Evolutionary conservation across 2,113 vertebrate species (phyloP).

Genomic region (Cavia aperea): DNA sequence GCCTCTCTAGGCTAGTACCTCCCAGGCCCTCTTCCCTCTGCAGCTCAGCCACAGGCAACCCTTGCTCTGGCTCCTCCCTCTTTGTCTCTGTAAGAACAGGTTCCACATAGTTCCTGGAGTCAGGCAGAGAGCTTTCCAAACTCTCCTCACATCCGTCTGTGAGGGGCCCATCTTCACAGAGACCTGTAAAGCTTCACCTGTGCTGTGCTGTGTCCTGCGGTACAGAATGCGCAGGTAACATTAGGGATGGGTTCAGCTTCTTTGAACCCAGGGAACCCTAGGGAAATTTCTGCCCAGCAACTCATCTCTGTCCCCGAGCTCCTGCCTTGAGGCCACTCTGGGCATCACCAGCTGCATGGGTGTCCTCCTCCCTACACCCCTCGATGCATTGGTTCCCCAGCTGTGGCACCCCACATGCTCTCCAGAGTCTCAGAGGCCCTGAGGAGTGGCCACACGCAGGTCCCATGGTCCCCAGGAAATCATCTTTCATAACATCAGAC

Average conservation of each 20-base stretch:
- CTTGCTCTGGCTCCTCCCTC: background rate
- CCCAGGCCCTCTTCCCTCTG: background rate
- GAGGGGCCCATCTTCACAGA: background rate
- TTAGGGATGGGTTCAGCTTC: background rate
- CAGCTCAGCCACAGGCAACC: background rate
- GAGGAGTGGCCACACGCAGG: background rate
- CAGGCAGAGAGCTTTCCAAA: background rate
- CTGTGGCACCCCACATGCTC: background rate
- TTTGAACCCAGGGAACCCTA: background rate
- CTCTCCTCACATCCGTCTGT: background rate
- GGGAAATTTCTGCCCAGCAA: background rate
- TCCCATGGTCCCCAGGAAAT: conserved; percentile 38
- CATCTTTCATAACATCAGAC: conserved; percentile 35
- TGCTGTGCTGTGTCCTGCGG: background rate
- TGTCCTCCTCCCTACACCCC: background rate
- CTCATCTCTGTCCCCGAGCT: background rate
- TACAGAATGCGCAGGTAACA: accelerated
- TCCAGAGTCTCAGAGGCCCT: background rate
- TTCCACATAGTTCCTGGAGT: accelerated
- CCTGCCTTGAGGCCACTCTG: background rate
- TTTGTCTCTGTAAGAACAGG: background rate
- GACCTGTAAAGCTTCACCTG: background rate
- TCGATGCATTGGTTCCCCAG: background rate
- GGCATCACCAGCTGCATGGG: no score
- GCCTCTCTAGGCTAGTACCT: background rate